Base-by-base conservation (phyloP, 2,797 vertebrate species). In the Podarcis lilfordi region DNA sequence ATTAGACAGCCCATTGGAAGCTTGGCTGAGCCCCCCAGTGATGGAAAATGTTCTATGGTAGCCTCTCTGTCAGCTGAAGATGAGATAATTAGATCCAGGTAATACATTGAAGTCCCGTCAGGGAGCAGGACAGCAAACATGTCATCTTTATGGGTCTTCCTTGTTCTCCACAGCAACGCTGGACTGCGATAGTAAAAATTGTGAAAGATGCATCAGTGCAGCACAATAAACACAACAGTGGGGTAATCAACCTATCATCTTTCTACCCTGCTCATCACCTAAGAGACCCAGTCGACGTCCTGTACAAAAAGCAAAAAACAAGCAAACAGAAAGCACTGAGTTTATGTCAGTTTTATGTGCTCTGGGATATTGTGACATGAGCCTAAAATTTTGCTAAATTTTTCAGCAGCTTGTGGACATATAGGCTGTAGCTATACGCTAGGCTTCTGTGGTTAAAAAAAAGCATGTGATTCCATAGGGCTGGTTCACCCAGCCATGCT, bases 31-130 rank as follows among this genome's bases (percentile, higher is more conserved):
- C 95, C 96, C 96, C 93, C 91, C 80, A 43, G 87, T 97, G 96
- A 97, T 97, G 96, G 96, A 97, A 96, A 96, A 95, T 94, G 89
- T 92, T 96, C 95, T 91, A 92, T 85, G 93, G 96, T 96, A 97
- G 94, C 91, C 90, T 96, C 93, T 97, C 95, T 97, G 96, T 97
- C 97, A 97, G 95, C 95, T 95, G 90, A 92, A 97, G 97, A 98
- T 94, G 96, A 97, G 97, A 97, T 97, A 97, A 98, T 98, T 98
- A 98, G 96, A 98, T 97, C 97, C 97, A 97, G 97, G 97, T 97
- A 97, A 97, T 96, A 95, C 97, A 97, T 93, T 95, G 97, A 96
- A 96, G 96, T 96, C 96, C 96, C 97, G 96, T 94, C 95, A 97
- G 97, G 96, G 96, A 97, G 91, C 95, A 90, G 87, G 96, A 96